Evolutionary conservation across 2,797 vertebrate genomes (phyloP).

Genomic region (Chelmon rostratus): DNA sequence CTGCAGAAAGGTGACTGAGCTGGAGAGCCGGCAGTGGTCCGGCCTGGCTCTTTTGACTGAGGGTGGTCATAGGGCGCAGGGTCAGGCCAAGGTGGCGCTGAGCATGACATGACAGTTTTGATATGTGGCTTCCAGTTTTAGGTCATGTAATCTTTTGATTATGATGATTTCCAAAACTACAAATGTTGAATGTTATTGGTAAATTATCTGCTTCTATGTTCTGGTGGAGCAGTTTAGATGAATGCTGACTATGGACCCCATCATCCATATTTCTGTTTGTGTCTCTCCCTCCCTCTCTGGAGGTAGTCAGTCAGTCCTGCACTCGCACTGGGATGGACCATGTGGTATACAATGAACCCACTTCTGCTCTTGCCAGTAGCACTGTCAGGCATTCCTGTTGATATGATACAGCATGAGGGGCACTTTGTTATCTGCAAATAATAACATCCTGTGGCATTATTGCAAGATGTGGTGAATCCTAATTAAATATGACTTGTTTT

Average conservation of each 20-base stretch:
- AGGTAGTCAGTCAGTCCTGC: slow-evolving; percentile 30
- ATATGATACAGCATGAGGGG: slow-evolving; percentile 10
- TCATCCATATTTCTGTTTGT: slow-evolving; percentile 23
- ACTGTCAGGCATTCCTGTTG: slow-evolving; percentile 19
- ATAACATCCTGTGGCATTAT: slow-evolving; percentile 2
- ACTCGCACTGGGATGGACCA: slow-evolving; percentile 31
- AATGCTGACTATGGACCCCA: slow-evolving; percentile 1
- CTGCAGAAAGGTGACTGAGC: slow-evolving; percentile 70
- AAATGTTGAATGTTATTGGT: slow-evolving; percentile 1
- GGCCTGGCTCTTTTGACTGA: slow-evolving; percentile 17
- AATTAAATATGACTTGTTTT: slow-evolving; percentile 4
- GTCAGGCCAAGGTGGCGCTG: not conserved
- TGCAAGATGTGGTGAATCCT: not conserved
- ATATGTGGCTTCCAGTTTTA: slow-evolving; percentile 1
- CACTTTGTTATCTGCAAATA: slow-evolving; percentile 19
- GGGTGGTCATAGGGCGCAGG: slow-evolving; percentile 24
- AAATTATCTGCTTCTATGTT: slow-evolving; percentile 7
- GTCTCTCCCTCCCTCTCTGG: slow-evolving; percentile 11
- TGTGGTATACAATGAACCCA: slow-evolving; percentile 28
- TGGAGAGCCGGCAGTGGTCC: slow-evolving; percentile 32
- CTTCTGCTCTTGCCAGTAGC: slow-evolving; percentile 28
- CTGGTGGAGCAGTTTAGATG: slow-evolving; percentile 30
- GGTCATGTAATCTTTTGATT: slow-evolving; percentile 9
- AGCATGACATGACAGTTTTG: slow-evolving; percentile 9
- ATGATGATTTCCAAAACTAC: slow-evolving; percentile 13